Percentiles rank a stretch among this genome's conserved stretches.
phyloP scores from a whole-genome alignment of 2,888 invertebrate genomes.

The Apamea anceps region DNA sequence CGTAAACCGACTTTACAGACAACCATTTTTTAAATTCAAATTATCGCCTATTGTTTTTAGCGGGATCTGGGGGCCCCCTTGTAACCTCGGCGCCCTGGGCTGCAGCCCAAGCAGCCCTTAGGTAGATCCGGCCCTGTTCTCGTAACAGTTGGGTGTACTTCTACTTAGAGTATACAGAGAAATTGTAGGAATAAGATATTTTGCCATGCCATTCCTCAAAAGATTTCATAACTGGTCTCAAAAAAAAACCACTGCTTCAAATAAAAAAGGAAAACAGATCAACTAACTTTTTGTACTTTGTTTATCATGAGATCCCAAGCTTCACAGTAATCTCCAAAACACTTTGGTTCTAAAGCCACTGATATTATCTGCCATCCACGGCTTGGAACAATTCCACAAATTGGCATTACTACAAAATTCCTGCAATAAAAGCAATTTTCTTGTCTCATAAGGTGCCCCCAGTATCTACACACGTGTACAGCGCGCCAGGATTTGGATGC shows the following conservation, averaged over 20 bases:
- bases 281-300: slow-evolving; percentile 80
- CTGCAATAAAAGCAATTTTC: slow-evolving; percentile 64
- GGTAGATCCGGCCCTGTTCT: too few relatives aligned
- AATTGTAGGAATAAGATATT: neutral
- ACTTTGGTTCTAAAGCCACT: slow-evolving; percentile 84
- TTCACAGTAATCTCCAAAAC: slow-evolving; percentile 83
- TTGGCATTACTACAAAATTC: slow-evolving; percentile 84
- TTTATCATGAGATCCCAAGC: slow-evolving; percentile 86
- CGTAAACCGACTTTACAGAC: too few relatives aligned
- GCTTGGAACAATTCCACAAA: slow-evolving; percentile 85
- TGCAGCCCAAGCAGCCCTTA: too few relatives aligned
- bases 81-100: too few relatives aligned
- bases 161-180: neutral
- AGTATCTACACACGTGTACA: neutral
- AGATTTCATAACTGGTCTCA: neutral
- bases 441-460: neutral
- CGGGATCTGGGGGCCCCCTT: too few relatives aligned
- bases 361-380: slow-evolving; percentile 87
- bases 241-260: slow-evolving; percentile 5
- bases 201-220: neutral
- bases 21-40: too few relatives aligned
- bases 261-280: neutral
- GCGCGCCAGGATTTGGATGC: neutral
- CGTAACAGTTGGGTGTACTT: neutral
- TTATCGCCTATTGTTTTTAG: too few relatives aligned